A percentile compares a stretch with the other conserved stretches of the same genome.
These are phyloP conservation scores for Thunnus thynnus DNA, from an alignment of 2,113 vertebrate genomes.

Conservation along the genomic window DNA sequence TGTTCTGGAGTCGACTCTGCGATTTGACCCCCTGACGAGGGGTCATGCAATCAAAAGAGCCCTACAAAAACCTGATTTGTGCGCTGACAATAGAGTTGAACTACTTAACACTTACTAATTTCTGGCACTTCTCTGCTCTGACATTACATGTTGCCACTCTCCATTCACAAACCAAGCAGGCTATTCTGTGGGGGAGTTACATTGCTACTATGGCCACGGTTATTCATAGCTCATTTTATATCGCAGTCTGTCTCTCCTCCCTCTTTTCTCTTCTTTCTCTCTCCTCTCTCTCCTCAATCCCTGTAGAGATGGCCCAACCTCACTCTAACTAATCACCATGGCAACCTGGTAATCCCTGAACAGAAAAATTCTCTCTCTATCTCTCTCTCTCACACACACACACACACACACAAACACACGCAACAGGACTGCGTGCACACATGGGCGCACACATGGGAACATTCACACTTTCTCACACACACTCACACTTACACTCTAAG, in stretches of 20 bases:
- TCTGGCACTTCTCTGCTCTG: conserved; percentile 3
- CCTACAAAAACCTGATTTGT: neutral
- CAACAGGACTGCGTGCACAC: conserved; percentile 1
- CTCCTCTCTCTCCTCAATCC: conserved; percentile 64
- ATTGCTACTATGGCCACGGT: conserved; percentile 57
- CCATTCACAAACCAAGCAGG: conserved; percentile 66
- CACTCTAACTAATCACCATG: conserved; percentile 84
- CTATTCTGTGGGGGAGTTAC: conserved; percentile 47
- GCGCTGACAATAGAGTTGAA: neutral
- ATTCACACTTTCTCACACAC: conserved; percentile 5
- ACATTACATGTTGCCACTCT: conserved; percentile 26
- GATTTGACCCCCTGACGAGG: conserved; percentile 32
- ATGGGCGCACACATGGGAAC: conserved; percentile 7
- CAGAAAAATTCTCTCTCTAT: conserved; percentile 65
- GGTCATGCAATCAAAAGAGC: neutral
- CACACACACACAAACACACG: conserved; percentile 19
- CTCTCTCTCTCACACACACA: conserved; percentile 18
- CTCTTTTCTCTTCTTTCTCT: conserved; percentile 24
- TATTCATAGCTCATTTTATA: conserved; percentile 73
- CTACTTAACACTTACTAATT: conserved; percentile 1
- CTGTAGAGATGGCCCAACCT: conserved; percentile 77
- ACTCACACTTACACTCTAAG: conserved; percentile 35
- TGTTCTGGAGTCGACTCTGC: neutral
- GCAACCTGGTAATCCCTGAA: conserved; percentile 85
- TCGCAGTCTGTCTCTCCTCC: conserved; percentile 66